Evolutionary conservation across 2,888 invertebrate genomes (phyloP).

Genomic region (Molanna angustata): DNA sequence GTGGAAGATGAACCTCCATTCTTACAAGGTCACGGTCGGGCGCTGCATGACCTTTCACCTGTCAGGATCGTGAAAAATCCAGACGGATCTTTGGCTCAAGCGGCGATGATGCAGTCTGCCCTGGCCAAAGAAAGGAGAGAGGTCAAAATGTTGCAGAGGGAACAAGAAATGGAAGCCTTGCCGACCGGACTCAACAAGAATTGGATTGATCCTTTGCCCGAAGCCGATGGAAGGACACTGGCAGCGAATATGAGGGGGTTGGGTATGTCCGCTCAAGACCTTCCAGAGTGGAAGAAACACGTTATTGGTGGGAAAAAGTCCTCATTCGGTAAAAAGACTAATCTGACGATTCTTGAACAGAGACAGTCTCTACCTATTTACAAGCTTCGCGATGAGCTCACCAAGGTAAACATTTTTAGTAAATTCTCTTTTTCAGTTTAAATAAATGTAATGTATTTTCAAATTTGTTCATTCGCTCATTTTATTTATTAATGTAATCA

Average conservation of each 20-base stretch:
- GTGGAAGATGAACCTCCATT: conserved; percentile 99
- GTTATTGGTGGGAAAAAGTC: conserved; percentile 97
- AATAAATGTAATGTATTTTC: not conserved
- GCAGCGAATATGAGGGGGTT: conserved; percentile 82
- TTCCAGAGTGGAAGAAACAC: conserved; percentile 99
- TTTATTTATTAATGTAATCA: not conserved
- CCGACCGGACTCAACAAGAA: conserved; percentile 84
- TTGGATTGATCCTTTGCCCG: conserved; percentile 96
- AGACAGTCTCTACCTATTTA: conserved; percentile 95
- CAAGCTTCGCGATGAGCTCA: conserved; percentile 89
- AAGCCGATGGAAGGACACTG: conserved; percentile 67
- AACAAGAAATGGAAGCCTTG: conserved; percentile 84
- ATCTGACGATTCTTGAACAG: conserved; percentile 90
- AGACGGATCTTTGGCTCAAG: conserved; percentile 97
- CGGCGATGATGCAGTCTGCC: conserved; percentile 99
- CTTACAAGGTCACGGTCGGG: conserved; percentile 88
- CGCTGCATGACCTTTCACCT: conserved; percentile 88
- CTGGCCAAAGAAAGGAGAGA: conserved; percentile 96
- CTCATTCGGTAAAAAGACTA: conserved; percentile 97
- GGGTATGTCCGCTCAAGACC: conserved; percentile 80
- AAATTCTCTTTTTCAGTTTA: not conserved
- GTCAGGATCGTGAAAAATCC: conserved; percentile 98
- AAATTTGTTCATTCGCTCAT: not conserved
- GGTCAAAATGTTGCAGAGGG: conserved; percentile 92
- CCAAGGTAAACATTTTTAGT: conserved; percentile 61